A percentile compares a stretch with the other conserved stretches of the same genome.
These are phyloP conservation scores for Idris sp. DNA, from an alignment of 1,140 invertebrate genomes.

Conservation along the genomic window DNA sequence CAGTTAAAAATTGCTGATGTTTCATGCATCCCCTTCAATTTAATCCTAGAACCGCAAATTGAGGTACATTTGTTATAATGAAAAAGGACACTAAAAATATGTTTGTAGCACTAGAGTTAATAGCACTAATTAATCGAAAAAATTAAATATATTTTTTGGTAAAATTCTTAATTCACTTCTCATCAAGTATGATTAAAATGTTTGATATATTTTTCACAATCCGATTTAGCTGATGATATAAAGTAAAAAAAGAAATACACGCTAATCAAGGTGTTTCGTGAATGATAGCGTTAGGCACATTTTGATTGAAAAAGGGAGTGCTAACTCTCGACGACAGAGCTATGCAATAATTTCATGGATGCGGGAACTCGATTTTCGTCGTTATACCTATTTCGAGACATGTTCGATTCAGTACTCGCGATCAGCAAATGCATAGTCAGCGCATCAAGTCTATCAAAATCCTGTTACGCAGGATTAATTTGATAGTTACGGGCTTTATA, in stretches of 20 bases:
- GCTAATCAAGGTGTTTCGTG: constrained; percentile 20
- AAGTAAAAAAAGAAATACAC: constrained; percentile 30
- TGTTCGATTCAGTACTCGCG: constrained; percentile 44
- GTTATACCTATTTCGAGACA: constrained; percentile 45
- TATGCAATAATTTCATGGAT: constrained; percentile 50
- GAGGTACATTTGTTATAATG: no score
- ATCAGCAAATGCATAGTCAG: constrained; percentile 44
- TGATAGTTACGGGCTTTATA: constrained; percentile 49
- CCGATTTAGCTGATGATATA: constrained; percentile 17
- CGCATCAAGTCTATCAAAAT: constrained; percentile 49
- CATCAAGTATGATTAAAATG: constrained; percentile 5
- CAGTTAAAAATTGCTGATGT: no score
- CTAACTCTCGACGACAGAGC: constrained; percentile 20
- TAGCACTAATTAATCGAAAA: no score
- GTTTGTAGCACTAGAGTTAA: no score
- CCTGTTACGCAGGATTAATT: constrained; percentile 50
- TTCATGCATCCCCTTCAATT: no score
- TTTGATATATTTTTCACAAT: constrained; percentile 11
- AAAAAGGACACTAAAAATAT: no score
- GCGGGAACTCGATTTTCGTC: constrained; percentile 54
- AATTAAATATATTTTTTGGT: no score
- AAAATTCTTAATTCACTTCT: no score
- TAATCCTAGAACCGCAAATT: no score
- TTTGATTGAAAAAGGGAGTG: constrained; percentile 46
- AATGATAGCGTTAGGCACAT: constrained; percentile 25